Evolutionary conservation across 2,797 vertebrate genomes (phyloP).

Genomic region (Coracias cyanogaster): DNA sequence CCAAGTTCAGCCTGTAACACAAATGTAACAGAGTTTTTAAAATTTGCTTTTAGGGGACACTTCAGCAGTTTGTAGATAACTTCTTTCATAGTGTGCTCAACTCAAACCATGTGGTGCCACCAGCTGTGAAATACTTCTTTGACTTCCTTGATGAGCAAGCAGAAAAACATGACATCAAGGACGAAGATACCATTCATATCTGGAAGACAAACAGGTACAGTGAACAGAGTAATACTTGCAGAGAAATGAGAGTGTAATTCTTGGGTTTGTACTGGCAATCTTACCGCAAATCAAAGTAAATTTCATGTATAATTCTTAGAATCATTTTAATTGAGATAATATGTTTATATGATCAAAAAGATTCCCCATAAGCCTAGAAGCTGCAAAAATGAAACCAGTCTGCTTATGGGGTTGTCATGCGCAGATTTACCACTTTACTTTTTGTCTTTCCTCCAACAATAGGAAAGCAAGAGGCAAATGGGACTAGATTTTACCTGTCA

Average conservation of each 20-base stretch:
- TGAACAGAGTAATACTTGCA: background rate
- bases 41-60: conserved; percentile 86
- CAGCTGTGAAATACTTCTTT: conserved; percentile 98
- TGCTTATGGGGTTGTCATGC: background rate
- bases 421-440: background rate
- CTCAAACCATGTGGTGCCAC: conserved; percentile 90
- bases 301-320: background rate
- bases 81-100: conserved; percentile 96
- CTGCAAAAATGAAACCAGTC: background rate
- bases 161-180: conserved; percentile 92
- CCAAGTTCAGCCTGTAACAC: background rate
- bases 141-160: conserved; percentile 99
- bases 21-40: background rate
- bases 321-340: background rate
- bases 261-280: background rate
- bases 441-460: background rate
- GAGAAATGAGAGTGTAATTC: background rate
- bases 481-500: background rate
- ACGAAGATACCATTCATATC: conserved; percentile 98
- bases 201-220: conserved; percentile 98
- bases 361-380: background rate
- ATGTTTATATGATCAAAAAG: background rate
- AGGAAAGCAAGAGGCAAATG: background rate
- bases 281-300: background rate
- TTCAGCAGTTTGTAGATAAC: conserved; percentile 99